A percentile compares a stretch with the other conserved stretches of the same genome.
These are phyloP conservation scores for Rhodophaea formosa DNA, from an alignment of 2,888 invertebrate species.

Conservation along the genomic window DNA sequence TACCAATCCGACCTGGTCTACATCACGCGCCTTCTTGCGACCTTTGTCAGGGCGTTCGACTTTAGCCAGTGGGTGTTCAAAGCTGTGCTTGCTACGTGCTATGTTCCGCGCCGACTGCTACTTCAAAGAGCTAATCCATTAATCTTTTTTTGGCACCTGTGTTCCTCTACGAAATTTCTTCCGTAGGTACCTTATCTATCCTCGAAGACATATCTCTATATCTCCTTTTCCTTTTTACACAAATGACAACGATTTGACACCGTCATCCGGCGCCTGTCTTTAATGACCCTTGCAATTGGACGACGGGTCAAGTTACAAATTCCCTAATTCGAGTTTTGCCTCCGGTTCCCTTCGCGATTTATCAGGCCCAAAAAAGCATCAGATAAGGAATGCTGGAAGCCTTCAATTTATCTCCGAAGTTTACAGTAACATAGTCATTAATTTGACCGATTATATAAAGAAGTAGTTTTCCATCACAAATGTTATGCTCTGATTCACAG, in stretches of 20 bases:
- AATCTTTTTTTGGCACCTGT: neutral
- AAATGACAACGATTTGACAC: slow-evolving; percentile 16
- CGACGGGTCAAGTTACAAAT: slow-evolving; percentile 19
- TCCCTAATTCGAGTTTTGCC: slow-evolving; percentile 14
- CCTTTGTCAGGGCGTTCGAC: too few relatives aligned
- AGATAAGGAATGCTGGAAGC: neutral
- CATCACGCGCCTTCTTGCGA: too few relatives aligned
- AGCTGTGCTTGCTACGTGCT: too few relatives aligned
- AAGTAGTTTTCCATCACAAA: too few relatives aligned
- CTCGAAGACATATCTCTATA: neutral
- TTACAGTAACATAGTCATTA: neutral
- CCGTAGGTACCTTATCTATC: neutral
- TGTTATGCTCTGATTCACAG: too few relatives aligned
- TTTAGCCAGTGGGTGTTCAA: too few relatives aligned
- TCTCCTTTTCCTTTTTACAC: neutral
- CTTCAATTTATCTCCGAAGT: slow-evolving; percentile 4
- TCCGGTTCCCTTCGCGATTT: slow-evolving; percentile 3
- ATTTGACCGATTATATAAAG: too few relatives aligned
- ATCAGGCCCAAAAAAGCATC: slow-evolving; percentile 5
- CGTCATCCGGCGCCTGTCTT: slow-evolving; percentile 8
- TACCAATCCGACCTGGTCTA: too few relatives aligned
- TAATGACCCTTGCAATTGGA: slow-evolving; percentile 18
- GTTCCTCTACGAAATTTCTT: too few relatives aligned
- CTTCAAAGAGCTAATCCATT: too few relatives aligned
- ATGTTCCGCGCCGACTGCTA: too few relatives aligned